Conservation (phyloP, 30 jellyfish, hydroid and myxozoan genomes). For the Aurelia aurita region DNA sequence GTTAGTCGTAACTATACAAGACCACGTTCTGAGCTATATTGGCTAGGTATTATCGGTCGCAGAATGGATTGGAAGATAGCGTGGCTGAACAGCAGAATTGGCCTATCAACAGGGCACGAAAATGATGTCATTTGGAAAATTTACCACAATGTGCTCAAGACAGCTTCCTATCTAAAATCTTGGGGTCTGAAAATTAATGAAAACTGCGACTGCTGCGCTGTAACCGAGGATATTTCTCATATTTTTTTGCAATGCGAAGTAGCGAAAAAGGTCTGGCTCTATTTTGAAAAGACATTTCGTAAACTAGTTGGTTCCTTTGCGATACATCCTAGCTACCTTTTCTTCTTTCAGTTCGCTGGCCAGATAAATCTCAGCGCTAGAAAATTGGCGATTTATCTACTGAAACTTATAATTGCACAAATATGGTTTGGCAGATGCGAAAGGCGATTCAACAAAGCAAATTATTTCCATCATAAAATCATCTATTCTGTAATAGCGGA, state of each 20-base stretch:
- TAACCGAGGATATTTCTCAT: not conserved
- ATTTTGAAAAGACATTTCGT: not conserved
- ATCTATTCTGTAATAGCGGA: not conserved
- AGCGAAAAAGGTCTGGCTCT: not conserved
- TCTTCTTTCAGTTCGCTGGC: not conserved
- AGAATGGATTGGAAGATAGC: not conserved
- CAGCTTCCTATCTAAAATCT: not conserved
- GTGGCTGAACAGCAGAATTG: not conserved
- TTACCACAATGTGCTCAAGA: not conserved
- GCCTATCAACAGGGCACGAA: constrained; percentile 7
- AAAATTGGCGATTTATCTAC: not conserved
- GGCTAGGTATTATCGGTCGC: not conserved
- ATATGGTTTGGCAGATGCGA: not conserved
- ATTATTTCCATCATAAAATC: not conserved
- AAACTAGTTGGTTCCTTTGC: not conserved
- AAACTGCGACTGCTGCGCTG: not conserved
- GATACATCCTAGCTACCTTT: not conserved
- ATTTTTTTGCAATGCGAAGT: not conserved
- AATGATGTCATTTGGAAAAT: not conserved
- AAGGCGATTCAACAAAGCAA: not conserved
- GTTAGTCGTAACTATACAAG: not conserved
- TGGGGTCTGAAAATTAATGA: constrained; percentile 3
- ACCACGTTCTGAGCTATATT: not conserved
- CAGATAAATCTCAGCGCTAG: not conserved
- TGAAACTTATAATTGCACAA: not conserved